Conservation (phyloP, 2,888 invertebrate species). For the Xylota sylvarum region DNA sequence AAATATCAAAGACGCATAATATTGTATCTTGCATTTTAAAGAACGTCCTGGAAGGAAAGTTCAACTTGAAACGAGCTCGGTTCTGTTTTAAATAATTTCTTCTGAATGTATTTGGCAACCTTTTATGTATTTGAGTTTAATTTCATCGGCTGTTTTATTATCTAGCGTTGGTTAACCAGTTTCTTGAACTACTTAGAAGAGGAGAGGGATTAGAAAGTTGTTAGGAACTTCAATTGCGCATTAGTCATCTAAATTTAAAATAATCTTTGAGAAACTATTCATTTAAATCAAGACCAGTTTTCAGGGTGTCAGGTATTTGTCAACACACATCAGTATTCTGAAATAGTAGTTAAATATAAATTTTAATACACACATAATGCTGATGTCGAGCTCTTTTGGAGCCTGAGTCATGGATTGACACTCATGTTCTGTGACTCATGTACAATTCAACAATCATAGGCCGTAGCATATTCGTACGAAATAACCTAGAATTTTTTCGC, state of each 20-base stretch:
- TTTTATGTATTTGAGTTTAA: background rate
- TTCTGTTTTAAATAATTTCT: background rate
- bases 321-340: background rate
- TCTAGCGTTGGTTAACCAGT: slow-evolving; percentile 12
- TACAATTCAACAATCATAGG: too few relatives aligned
- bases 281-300: background rate
- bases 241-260: background rate
- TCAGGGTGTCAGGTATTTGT: background rate
- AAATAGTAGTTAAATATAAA: too few relatives aligned
- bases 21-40: slow-evolving; percentile 2
- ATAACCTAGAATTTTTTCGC: too few relatives aligned
- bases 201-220: slow-evolving; percentile 30
- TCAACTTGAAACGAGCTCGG: background rate
- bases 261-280: background rate
- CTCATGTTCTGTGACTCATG: too few relatives aligned
- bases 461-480: too few relatives aligned
- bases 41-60: background rate
- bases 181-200: background rate
- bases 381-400: too few relatives aligned
- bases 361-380: too few relatives aligned
- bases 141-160: background rate
- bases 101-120: background rate
- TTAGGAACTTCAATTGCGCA: background rate
- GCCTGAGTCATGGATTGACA: too few relatives aligned
- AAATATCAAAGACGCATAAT: background rate